phyloP scores from a whole-genome alignment of 2,888 invertebrate genomes.

The Diabrotica balteata region DNA sequence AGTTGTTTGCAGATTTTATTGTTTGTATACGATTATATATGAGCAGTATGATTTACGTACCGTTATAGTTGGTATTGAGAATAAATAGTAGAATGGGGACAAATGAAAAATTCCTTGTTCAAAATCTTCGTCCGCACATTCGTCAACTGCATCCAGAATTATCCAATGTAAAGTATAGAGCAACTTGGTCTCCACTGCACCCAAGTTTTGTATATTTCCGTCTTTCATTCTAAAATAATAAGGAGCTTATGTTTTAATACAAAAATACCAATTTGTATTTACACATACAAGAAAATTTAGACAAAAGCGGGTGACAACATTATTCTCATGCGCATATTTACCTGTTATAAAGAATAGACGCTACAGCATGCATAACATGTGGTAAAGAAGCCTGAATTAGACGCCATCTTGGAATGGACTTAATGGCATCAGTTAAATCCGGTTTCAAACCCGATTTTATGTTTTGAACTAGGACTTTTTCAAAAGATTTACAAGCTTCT shows the following conservation, averaged over 20 bases:
- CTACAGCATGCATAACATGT: conserved; percentile 95
- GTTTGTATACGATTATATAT: background rate
- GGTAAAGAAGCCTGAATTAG: conserved; percentile 94
- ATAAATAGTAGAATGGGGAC: conserved; percentile 83
- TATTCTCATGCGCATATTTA: conserved; percentile 54
- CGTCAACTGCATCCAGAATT: conserved; percentile 95
- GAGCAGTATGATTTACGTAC: conserved; percentile 63
- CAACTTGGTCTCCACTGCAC: conserved; percentile 94
- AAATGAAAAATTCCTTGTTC: conserved; percentile 74
- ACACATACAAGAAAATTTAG: too few species aligned
- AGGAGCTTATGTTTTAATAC: too few species aligned
- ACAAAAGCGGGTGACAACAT: background rate
- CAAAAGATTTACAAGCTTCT: conserved; percentile 95
- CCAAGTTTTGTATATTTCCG: conserved; percentile 78
- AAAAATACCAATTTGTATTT: too few species aligned
- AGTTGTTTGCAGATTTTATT: too few species aligned
- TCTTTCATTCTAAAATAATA: conserved; percentile 73
- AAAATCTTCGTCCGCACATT: conserved; percentile 91
- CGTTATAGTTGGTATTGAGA: conserved; percentile 87
- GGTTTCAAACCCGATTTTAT: conserved; percentile 93
- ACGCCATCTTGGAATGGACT: conserved; percentile 91
- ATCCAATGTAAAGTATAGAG: conserved; percentile 99
- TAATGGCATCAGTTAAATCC: conserved; percentile 89
- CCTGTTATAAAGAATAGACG: conserved; percentile 87
- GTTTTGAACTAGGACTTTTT: conserved; percentile 98